Evolutionary conservation across 2,888 invertebrate species (phyloP), one percentile per base, ranked within the genome.

Genomic region (Diabrotica balteata): DNA sequence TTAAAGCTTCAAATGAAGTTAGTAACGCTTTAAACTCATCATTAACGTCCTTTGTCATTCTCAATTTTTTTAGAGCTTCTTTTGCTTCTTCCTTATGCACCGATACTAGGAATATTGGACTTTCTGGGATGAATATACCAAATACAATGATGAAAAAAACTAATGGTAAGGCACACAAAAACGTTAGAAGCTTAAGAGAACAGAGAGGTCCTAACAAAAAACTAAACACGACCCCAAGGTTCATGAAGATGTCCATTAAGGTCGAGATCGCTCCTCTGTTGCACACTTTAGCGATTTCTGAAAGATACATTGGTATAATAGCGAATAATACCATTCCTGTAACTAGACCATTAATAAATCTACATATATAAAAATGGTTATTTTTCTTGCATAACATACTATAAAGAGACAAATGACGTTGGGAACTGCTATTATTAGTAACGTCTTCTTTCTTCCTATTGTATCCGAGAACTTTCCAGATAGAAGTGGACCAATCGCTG

Each of bases 251-350:
- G 1, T 72, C 73, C 67, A 77, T 58, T 6, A 77, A 89, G 0
- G 94, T 72, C n/a, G 73, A 71, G 11, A 95, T 85, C 0, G 92
- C 90, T 0, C 96, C 96, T 68, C 96, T 86, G 22, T 90, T 88
- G 44, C 91, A 90, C 64, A 90, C 89, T 86, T 93, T 91, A 7
- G 94, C 89, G 49, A 94, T 93, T 84, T 96, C 96, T 51, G 93
- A 93, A 68, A 94, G 89, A 84, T 95, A 96, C 88, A 95, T 92
- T 0, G 95, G 94, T 0, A 90, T 88, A 2, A 91, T 88, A 0
- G 91, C 89, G 84, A 91, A 92, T 10, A 91, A 92, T 10, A 89
- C 84, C 78, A 90, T 88, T 0, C 92, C 91, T 0, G 89, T 87
- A 1, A 88, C 89, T 0, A 91, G 77, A 52, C 93, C 93, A 82